Evolutionary conservation across 2,113 vertebrate species (phyloP), one percentile per base, ranked within the genome.

Genomic region (Saimiri boliviensis): DNA sequence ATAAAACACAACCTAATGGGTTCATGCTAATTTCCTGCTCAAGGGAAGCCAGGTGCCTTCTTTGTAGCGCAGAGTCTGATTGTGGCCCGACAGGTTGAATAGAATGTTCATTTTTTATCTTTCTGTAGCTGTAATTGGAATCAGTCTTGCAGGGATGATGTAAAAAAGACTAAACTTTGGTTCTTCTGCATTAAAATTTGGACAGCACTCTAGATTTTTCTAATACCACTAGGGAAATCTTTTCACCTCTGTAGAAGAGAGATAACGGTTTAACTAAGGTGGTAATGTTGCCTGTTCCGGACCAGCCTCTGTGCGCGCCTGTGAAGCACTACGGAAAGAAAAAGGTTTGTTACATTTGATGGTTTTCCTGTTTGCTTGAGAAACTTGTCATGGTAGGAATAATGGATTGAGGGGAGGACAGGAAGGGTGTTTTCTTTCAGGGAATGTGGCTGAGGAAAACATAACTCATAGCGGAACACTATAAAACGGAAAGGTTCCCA

Each of bases 371-470:
- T 68, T 14, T 79, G 45, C 49, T 58, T 91, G 68, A 87, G 87
- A 85, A 92, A 77, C 12, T 14, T 42, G 77, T 80, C 81, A 30
- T 2, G 35, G 56, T 66, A 45, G 90, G 93, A 63, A 40, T 82
- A 66, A 93, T 73, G 40, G 20, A 58, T 30, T n/a, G 89, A 74
- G 52, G 68, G 54, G 23, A 81, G 27, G 42, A 66, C 77, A 52
- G 76, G 47, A 80, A 77, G 88, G 52, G 58, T 54, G 76, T 60
- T 92, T 96, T 94, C 66, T 76, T 96, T 94, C 30, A 47, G 35
- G 68, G 45, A 87, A 88, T 12, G 47, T 58, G 58, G 32, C 42
- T 71, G 52, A 88, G 77, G 87, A 63, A 95, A 94, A 32, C 35
- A 30, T 4, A 84, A 49, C 17, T 80, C 68, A 42, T 14, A 56